Base-by-base conservation (phyloP, 2,888 invertebrate species). In the Agapostemon virescens region DNA sequence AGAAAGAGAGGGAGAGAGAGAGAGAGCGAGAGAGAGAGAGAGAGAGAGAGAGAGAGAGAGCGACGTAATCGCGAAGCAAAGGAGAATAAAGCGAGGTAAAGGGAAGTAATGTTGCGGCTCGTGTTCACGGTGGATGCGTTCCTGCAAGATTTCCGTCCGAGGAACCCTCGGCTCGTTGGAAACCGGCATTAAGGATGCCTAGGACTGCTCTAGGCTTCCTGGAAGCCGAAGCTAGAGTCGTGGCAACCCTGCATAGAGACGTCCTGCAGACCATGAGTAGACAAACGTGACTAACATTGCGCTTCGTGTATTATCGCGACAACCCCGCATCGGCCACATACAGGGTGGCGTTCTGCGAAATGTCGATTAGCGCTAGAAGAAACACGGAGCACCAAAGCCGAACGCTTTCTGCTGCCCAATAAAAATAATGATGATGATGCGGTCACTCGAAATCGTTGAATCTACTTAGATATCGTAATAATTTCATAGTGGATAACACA, bases 271-370 rank as follows among this genome's bases (percentile, higher is more conserved):
- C 87, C 83, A 81, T 87, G 85, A 89, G 88, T 88, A 89, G 88
- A 89, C 84, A 86, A 86, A 89, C 89, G 88, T 87, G 88, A 88
- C 87, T 85, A 85, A 88, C 87, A 87, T 87, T 83, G 82, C 77
- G 71, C 83, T 78, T 75, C 68, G 84, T 80, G 86, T 85, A 85
- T 86, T 87, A 86, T 78, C 84, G 86, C 76, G 85, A 81, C 84
- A 84, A 84, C 81, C 84, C 84, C 38, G 84, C 84, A 68, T 4
- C 68, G 33, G 36, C 55, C 74, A 66, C 75, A 85, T 87, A 85
- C 70, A 87, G 77, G 83, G 81, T 85, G 86, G 78, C 78, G 78
- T 49, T 38, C 86, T 49, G 66, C 52, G 71, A 81, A 76, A 52
- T 45, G 36, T n/a, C 40, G 30, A 13, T 36, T 15, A 26, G 67